Conservation (phyloP, 2,113 vertebrate species). For the Semnornis frantzii region DNA sequence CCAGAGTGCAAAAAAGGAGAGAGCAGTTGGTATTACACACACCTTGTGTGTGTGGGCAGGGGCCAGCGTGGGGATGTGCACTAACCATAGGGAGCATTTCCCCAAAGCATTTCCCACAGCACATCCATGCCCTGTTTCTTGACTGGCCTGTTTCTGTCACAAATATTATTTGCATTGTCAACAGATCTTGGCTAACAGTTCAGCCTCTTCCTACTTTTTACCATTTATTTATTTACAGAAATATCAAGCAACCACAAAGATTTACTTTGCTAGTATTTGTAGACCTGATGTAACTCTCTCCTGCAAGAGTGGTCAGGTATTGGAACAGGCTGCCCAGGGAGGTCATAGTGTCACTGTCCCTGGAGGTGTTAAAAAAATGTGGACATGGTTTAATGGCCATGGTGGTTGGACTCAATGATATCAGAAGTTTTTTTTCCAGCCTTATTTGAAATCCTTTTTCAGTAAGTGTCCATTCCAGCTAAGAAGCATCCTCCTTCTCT, state of each 20-base stretch:
- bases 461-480: neutral
- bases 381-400: no score
- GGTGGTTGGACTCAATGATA: no score
- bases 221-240: neutral
- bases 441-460: neutral
- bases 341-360: no score
- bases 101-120: neutral
- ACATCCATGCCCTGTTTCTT: neutral
- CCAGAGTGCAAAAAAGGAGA: neutral
- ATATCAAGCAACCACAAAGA: neutral
- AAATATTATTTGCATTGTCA: neutral
- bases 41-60: neutral
- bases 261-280: neutral
- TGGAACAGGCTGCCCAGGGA: no score
- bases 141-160: neutral
- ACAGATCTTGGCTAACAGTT: neutral
- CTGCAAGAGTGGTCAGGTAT: no score
- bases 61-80: rapidly evolving
- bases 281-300: neutral
- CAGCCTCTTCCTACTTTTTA: neutral
- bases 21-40: neutral
- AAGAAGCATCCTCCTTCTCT: neutral
- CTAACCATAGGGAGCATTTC: neutral
- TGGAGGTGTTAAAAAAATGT: no score
- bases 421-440: no score